Percentiles rank a stretch among this genome's conserved stretches.
Evolutionary conservation across 1,140 invertebrate species (phyloP).

Genomic region (Formica exsecta): DNA sequence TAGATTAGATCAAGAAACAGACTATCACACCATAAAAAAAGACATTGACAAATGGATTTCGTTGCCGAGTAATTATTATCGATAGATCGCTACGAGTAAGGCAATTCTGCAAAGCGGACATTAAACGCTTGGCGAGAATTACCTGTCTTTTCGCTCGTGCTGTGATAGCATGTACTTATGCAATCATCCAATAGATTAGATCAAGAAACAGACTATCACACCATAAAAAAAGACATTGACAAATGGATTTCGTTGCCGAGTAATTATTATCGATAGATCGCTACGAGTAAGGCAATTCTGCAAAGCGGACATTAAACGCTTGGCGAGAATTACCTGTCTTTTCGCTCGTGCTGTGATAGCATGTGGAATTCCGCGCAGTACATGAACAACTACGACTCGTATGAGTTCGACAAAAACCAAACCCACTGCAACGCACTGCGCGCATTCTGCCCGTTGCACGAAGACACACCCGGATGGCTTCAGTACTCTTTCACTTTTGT

Average conservation of each 20-base stretch:
- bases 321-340: conserved; percentile 51
- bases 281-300: not conserved
- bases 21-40: not conserved
- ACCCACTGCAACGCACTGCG: conserved; percentile 24
- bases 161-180: too few species aligned
- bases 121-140: too few species aligned
- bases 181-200: conserved; percentile 19
- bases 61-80: conserved; percentile 26
- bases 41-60: conserved; percentile 27
- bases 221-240: not conserved
- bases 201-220: too few species aligned
- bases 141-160: too few species aligned
- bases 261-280: conserved; percentile 27
- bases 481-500: conserved; percentile 54
- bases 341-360: conserved; percentile 23
- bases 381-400: conserved; percentile 40
- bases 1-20: not conserved
- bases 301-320: not conserved
- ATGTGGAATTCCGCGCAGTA: conserved; percentile 62
- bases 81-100: not conserved
- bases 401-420: conserved; percentile 60
- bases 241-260: conserved; percentile 15
- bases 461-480: conserved; percentile 61
- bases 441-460: conserved; percentile 22
- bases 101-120: too few species aligned